Evolutionary conservation across 2,113 vertebrate species (phyloP), one percentile per base, ranked within the genome.

Genomic region (Coregonus clupeaformis): DNA sequence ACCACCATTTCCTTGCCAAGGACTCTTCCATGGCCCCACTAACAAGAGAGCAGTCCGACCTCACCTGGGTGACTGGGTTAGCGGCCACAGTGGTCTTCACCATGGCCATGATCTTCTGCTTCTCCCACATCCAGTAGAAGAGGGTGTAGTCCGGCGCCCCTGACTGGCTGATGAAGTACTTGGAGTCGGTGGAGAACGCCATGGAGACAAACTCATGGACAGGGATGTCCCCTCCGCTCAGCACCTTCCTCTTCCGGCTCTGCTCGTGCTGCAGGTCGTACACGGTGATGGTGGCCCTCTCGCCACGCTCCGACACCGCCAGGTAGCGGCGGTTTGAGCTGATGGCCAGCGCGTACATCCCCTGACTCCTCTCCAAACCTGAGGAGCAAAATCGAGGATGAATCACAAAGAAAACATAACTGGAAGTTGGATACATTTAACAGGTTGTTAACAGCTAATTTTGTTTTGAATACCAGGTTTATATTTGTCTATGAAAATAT

Each of bases 91-190:
- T 84, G 0, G 86, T 30, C 68, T 80, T 91, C 29, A 91, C 1
- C 0, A 81, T 20, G 12, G 93, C 93, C 87, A 92, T 84, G 66
- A 93, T 85, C 91, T 83, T 92, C 83, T 88, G 91, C 84, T 93
- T 94, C 82, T 95, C 91, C 95, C 95, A 95, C 47, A 94, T 86
- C 94, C 94, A 95, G 36, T 82, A 92, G 69, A 90, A 65, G 59
- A 95, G 92, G 14, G 78, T 87, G 36, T 89, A 94, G 29, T 92
- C 92, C 1, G 94, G 94, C 20, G 87, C 82, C 0, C 84, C 92
- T 1, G 93, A 86, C 81, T 90, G 92, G 5, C 91, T 86, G 75
- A 90, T 90, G 6, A 95, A 76, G 78, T 92, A 86, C 42, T 85
- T 92, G 75, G 93, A 90, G 82, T 95, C 92, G 13, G 93, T 89